Base-by-base conservation (phyloP, 2,888 invertebrate species). In the Alloplasta piceator region DNA sequence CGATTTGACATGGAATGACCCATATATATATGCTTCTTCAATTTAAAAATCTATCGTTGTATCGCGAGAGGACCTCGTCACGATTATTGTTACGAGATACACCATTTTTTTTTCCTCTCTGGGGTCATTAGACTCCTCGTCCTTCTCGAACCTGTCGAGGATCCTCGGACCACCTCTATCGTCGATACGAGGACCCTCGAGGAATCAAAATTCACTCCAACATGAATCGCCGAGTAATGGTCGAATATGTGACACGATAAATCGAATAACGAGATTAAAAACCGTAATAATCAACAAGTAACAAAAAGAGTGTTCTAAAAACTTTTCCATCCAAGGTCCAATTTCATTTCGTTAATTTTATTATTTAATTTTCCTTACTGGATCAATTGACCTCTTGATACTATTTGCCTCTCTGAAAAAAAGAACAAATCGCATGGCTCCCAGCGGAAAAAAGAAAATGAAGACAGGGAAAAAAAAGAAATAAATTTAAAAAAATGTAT, bases 21-120 rank as follows among this genome's bases (percentile, higher is more conserved):
- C 12, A 5, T 50, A n/a, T 50, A 80, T 84, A 86, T 26, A 26
- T 1, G 70, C 46, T 26, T 84, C 83, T 83, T 88, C 86, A 88
- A 90, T 90, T 79, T 90, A 87, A 87, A 83, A 84, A 83, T 82
- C 86, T 87, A 90, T 90, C 90, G 89, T 90, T 43, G 74, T 58
- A 16, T 82, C 64, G 80, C 83, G 70, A 80, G 79, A 79, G n/a
- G 86, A 82, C 80, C 61, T 66, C 58, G 83, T 83, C 77, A 74
- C 83, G 86, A 87, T 87, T 87, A 86, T 85, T 85, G 84, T 85
- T 68, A 39, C 68, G 46, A 1, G 12, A 55, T 68, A 67, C 43
- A n/a, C n/a, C n/a, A n/a, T n/a, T n/a, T n/a, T 39, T 48, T 74
- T 74, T 72, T 78, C 80, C 83, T 84, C 81, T 82, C 80, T 76